Conservation (phyloP, 2,113 vertebrate genomes). For the Lasiurus cinereus region DNA sequence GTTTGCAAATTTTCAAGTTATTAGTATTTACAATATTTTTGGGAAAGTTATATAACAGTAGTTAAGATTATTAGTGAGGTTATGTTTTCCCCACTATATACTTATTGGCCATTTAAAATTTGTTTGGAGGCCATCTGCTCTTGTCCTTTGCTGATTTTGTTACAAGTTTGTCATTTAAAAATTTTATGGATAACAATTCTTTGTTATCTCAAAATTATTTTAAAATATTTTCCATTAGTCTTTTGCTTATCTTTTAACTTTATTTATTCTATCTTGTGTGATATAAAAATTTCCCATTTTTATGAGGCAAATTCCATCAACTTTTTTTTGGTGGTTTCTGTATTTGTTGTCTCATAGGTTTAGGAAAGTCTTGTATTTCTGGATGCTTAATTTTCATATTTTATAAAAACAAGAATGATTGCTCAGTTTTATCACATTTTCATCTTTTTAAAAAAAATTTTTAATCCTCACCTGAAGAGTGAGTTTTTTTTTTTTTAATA, state of each 20-base stretch:
- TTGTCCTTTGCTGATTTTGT: background rate
- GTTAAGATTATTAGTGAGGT: constrained; percentile 37
- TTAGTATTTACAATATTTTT: constrained; percentile 41
- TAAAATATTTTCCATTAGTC: background rate
- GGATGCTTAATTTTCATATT: background rate
- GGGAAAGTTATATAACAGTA: background rate
- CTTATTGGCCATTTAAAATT: background rate
- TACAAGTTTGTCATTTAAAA: constrained; percentile 35
- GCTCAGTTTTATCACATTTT: constrained; percentile 41
- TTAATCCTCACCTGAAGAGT: no score
- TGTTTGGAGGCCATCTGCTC: constrained; percentile 18
- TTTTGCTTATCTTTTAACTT: constrained; percentile 2
- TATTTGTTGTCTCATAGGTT: background rate
- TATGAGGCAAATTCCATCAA: constrained; percentile 14
- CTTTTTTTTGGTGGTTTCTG: background rate
- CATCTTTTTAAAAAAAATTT: background rate
- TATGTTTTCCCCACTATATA: background rate
- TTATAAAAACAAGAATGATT: constrained; percentile 43
- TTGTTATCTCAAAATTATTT: constrained; percentile 8
- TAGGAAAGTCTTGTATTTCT: constrained; percentile 37
- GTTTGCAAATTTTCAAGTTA: background rate
- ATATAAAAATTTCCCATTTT: constrained; percentile 36
- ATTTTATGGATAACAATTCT: background rate
- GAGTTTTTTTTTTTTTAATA: no score
- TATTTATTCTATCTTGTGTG: background rate